A percentile compares a stretch with the other conserved stretches of the same genome.
These are phyloP conservation scores for Ooceraea biroi DNA, from an alignment of 1,140 invertebrate genomes.

Conservation along the genomic window DNA sequence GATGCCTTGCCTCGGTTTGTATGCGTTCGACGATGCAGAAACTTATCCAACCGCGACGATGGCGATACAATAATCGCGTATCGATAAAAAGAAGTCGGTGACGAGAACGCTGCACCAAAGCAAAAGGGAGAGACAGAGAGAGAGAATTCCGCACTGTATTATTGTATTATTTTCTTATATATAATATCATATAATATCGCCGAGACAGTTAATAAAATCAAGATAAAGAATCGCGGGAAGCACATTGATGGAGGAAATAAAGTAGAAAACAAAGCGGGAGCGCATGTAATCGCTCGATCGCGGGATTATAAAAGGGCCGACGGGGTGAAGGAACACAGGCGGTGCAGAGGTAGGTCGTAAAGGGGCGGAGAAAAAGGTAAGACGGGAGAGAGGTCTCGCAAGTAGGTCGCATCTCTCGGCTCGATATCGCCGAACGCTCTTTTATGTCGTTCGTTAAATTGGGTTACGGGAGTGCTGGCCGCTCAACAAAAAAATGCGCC, in stretches of 20 bases:
- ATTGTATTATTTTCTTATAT: too few relatives aligned
- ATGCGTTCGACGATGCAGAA: constrained; percentile 41
- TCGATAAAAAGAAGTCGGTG: constrained; percentile 50
- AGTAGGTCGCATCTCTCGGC: constrained; percentile 84
- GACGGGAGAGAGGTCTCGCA: constrained; percentile 73
- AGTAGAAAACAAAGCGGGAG: constrained; percentile 29
- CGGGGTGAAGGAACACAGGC: constrained; percentile 49
- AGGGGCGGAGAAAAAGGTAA: constrained; percentile 70
- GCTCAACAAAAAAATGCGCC: background rate
- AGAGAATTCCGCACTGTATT: too few relatives aligned
- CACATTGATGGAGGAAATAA: background rate
- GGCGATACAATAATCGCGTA: constrained; percentile 57
- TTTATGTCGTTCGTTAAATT: constrained; percentile 82
- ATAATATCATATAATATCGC: too few relatives aligned
- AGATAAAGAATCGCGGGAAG: constrained; percentile 17
- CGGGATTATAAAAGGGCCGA: constrained; percentile 20
- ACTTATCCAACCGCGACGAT: constrained; percentile 52
- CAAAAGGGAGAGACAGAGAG: background rate
- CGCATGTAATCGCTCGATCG: constrained; percentile 29
- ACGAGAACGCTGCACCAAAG: background rate
- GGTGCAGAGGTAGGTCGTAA: constrained; percentile 3
- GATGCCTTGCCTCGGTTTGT: constrained; percentile 24
- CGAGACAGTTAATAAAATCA: constrained; percentile 46
- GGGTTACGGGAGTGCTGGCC: constrained; percentile 78
- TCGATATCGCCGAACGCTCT: constrained; percentile 84